Conservation (phyloP, 2,113 vertebrate genomes). For the Stegastes partitus region DNA sequence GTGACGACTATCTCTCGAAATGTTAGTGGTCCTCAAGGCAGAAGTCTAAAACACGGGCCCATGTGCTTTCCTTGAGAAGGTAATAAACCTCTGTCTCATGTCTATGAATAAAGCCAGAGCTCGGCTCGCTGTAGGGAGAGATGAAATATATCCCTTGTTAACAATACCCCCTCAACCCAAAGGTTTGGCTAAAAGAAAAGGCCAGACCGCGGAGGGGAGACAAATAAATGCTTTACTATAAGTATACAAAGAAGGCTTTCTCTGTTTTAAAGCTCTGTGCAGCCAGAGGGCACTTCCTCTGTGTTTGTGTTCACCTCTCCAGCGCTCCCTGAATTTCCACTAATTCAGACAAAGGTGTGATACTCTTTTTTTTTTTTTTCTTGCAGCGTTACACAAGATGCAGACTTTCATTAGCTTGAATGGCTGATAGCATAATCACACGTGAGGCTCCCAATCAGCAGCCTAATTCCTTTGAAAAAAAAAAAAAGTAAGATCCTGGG, state of each 20-base stretch:
- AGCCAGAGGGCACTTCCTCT: conserved; percentile 58
- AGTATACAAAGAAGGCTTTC: conserved; percentile 73
- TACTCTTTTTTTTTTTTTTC: conserved; percentile 13
- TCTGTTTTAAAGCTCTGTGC: conserved; percentile 54
- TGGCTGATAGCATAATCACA: conserved; percentile 2
- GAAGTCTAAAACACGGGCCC: conserved; percentile 61
- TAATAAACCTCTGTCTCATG: conserved; percentile 74
- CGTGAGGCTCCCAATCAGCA: conserved; percentile 6
- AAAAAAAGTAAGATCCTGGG: not conserved
- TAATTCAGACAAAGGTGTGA: conserved; percentile 42
- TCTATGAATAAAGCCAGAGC: conserved; percentile 71
- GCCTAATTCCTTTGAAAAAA: not conserved
- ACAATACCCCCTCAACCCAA: conserved; percentile 67
- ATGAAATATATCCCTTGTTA: conserved; percentile 76
- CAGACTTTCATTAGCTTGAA: not conserved
- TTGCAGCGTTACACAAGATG: conserved; percentile 31
- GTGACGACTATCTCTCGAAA: conserved; percentile 65
- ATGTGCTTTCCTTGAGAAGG: conserved; percentile 76
- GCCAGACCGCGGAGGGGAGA: conserved; percentile 58
- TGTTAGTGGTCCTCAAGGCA: conserved; percentile 75
- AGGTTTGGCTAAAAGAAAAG: conserved; percentile 80
- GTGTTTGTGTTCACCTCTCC: conserved; percentile 73
- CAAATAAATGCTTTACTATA: conserved; percentile 75
- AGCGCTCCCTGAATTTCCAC: conserved; percentile 49
- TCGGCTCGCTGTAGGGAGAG: conserved; percentile 68